Evolutionary conservation across 2,113 vertebrate genomes (phyloP).

Genomic region (Petromus typicus): DNA sequence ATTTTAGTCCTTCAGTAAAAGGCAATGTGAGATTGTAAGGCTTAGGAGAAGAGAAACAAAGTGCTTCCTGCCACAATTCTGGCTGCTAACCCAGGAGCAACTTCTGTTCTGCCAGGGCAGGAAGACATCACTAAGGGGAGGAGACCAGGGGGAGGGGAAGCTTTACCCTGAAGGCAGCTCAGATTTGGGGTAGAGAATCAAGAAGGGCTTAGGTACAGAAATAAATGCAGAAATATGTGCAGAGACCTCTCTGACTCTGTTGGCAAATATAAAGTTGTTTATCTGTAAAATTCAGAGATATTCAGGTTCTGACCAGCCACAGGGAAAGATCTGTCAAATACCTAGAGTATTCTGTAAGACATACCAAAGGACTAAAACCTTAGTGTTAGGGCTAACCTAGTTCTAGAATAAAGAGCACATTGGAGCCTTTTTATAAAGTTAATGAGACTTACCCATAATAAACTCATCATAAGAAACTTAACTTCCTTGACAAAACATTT

Average conservation of each 20-base stretch:
- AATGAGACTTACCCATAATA: not conserved
- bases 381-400: not conserved
- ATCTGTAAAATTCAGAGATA: not conserved
- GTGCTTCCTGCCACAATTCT: not conserved
- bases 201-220: not conserved
- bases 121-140: not conserved
- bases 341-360: not conserved
- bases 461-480: not conserved
- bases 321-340: not conserved
- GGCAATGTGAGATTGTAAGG: not conserved
- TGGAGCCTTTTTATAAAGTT: not conserved
- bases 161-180: not conserved
- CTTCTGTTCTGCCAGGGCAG: not conserved
- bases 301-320: not conserved
- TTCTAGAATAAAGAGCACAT: not conserved
- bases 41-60: not conserved
- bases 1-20: not conserved
- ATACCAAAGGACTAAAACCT: not conserved
- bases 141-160: not conserved
- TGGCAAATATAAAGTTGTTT: not conserved
- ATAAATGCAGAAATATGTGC: not conserved
- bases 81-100: not conserved
- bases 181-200: not conserved
- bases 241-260: not conserved
- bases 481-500: not conserved